A percentile compares a stretch with the other conserved stretches of the same genome.
phyloP scores from a whole-genome alignment of 2,113 vertebrate genomes.

The Forbesichthys agassizii region DNA sequence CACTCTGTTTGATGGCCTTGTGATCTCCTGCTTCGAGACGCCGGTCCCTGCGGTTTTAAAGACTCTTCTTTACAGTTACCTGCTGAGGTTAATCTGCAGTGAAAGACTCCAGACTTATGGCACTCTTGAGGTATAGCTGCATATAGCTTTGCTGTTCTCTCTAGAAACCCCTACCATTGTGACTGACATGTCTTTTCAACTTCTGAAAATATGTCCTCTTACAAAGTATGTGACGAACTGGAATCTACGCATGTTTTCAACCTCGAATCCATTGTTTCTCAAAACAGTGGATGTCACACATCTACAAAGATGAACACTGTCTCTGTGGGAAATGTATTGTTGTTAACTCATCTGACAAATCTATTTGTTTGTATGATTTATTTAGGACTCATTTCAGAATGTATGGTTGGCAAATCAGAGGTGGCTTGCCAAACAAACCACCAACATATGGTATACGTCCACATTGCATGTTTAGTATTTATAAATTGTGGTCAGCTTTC shows the following conservation, averaged over 20 bases:
- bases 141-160: constrained; percentile 51
- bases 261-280: too few relatives aligned
- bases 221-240: neutral
- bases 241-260: neutral
- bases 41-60: constrained; percentile 21
- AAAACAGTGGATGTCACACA: too few relatives aligned
- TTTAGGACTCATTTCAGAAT: too few relatives aligned
- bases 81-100: constrained; percentile 62
- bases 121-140: constrained; percentile 28
- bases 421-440: too few relatives aligned
- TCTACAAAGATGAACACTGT: too few relatives aligned
- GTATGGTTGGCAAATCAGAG: too few relatives aligned
- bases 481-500: too few relatives aligned
- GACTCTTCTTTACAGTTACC: constrained; percentile 42
- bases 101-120: constrained; percentile 50
- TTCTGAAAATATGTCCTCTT: neutral
- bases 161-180: constrained; percentile 30
- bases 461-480: too few relatives aligned
- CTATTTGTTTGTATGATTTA: too few relatives aligned
- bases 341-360: too few relatives aligned
- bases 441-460: too few relatives aligned
- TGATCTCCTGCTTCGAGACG: constrained; percentile 15
- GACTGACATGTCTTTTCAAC: constrained; percentile 5
- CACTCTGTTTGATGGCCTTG: constrained; percentile 12
- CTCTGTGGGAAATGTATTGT: too few relatives aligned